Percentiles rank a stretch among this genome's conserved stretches.
Conservation (phyloP, 2,113 vertebrate species). For the Bubo scandiacus region DNA sequence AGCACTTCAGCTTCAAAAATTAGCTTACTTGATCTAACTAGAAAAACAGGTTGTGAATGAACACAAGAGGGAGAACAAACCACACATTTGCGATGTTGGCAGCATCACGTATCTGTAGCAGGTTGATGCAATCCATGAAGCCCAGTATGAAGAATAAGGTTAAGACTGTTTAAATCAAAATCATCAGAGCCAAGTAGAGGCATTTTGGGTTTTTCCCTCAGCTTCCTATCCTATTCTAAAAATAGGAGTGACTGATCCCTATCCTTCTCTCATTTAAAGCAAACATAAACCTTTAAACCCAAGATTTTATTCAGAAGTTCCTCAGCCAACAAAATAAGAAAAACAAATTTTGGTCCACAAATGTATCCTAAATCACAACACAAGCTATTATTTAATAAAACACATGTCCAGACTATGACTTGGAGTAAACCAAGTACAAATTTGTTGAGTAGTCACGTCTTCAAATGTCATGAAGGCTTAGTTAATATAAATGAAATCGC, state of each 20-base stretch:
- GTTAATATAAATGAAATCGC: neutral
- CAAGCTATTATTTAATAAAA: neutral
- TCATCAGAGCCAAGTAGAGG: neutral
- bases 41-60: neutral
- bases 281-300: neutral
- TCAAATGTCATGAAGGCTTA: neutral
- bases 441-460: neutral
- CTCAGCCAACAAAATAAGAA: neutral
- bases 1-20: neutral
- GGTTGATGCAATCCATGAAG: neutral
- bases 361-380: neutral
- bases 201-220: neutral
- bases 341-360: neutral
- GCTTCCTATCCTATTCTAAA: neutral
- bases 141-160: neutral
- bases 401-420: neutral
- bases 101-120: neutral
- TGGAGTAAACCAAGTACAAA: neutral
- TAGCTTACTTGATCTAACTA: neutral
- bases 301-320: neutral
- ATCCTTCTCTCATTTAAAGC: neutral
- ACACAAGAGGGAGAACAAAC: conserved; percentile 63
- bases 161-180: neutral
- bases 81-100: neutral
- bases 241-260: neutral